phyloP scores from a whole-genome alignment of 2,797 vertebrate species.

The Arctocebus calabarensis region DNA sequence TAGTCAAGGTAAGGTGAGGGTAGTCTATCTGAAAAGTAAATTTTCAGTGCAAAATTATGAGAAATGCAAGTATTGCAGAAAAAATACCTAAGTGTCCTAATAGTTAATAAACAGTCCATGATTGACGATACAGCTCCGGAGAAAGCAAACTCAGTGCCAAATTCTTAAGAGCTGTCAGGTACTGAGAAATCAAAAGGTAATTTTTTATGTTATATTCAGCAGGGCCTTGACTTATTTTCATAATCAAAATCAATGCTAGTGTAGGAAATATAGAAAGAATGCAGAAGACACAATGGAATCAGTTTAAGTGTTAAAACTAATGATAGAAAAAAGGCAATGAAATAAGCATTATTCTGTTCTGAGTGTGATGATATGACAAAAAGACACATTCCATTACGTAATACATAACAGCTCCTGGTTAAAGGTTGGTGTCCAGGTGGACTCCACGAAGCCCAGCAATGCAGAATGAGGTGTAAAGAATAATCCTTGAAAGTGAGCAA shows the following conservation, averaged over 20 bases:
- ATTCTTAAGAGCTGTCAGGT: slow-evolving; percentile 29
- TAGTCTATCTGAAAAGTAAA: not conserved
- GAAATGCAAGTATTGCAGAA: not conserved
- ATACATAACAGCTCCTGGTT: not conserved
- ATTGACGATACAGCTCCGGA: not conserved
- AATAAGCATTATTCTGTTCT: not conserved
- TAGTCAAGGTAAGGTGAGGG: not conserved
- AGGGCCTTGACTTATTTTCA: not conserved
- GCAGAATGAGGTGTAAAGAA: not conserved
- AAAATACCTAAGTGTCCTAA: slow-evolving; percentile 36
- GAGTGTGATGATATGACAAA: not conserved
- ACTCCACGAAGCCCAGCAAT: not conserved
- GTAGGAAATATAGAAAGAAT: not conserved
- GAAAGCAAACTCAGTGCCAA: not conserved
- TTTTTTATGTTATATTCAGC: not conserved
- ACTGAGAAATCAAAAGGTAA: not conserved
- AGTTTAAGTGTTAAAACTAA: not conserved
- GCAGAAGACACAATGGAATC: not conserved
- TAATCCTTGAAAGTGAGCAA: not conserved
- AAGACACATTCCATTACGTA: not conserved
- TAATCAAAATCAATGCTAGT: slow-evolving; percentile 43
- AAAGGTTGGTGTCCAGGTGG: not conserved
- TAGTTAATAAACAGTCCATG: not conserved
- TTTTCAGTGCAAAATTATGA: slow-evolving; percentile 13
- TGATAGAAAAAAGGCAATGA: not conserved